Conservation (phyloP, 2,888 invertebrate genomes). For the Microplitis deprimator region DNA sequence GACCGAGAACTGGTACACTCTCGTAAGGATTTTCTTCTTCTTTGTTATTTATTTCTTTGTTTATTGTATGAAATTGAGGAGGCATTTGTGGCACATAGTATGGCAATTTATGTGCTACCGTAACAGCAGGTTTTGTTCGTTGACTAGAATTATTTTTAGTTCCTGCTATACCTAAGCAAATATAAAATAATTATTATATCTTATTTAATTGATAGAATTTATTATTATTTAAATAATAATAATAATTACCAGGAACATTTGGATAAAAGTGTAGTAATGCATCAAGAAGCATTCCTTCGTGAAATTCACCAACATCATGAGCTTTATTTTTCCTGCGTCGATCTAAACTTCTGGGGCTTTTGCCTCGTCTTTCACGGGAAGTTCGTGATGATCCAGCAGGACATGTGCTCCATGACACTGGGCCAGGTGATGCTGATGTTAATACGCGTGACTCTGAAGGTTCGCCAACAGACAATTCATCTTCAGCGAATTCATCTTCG, state of each 20-base stretch:
- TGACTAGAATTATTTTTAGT: constrained; percentile 60
- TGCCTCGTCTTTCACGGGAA: constrained; percentile 74
- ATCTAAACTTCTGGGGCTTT: constrained; percentile 70
- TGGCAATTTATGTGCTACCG: constrained; percentile 65
- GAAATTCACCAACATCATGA: constrained; percentile 82
- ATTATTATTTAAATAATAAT: background rate
- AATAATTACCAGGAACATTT: constrained; percentile 75
- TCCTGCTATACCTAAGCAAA: constrained; percentile 62
- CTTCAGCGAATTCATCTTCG: constrained; percentile 90
- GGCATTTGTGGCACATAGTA: constrained; percentile 68
- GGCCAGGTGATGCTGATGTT: constrained; percentile 72
- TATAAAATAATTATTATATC: background rate
- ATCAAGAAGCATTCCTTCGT: constrained; percentile 85
- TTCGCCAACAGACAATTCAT: constrained; percentile 77
- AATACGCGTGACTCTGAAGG: constrained; percentile 70
- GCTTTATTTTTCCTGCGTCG: constrained; percentile 72
- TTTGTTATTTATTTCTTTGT: constrained; percentile 50
- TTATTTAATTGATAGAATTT: background rate
- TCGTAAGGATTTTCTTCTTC: constrained; percentile 75
- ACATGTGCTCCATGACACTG: constrained; percentile 73
- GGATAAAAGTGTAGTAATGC: constrained; percentile 81
- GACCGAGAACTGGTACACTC: constrained; percentile 79
- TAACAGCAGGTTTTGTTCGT: constrained; percentile 66
- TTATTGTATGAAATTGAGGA: background rate
- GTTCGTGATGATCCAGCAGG: constrained; percentile 75